Evolutionary conservation across 2,113 vertebrate genomes (phyloP).

Genomic region (Gulo gulo): DNA sequence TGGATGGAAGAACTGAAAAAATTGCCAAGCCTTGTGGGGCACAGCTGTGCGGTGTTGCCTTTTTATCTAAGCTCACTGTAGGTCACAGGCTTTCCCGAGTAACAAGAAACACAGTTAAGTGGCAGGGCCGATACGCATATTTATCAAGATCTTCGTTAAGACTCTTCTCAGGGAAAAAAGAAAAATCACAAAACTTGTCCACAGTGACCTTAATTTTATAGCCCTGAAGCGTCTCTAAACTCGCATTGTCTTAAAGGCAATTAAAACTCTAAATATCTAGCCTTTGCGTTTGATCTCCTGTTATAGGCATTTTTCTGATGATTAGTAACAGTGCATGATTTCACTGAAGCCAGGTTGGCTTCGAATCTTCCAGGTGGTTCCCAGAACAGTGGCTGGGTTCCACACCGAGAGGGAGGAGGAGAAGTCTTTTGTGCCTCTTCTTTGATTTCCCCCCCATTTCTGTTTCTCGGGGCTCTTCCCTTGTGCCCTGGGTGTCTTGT

Average conservation of each 20-base stretch:
- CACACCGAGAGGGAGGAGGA: not conserved
- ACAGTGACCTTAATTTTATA: not conserved
- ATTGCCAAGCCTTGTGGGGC: slow-evolving; percentile 45
- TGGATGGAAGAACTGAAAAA: slow-evolving; percentile 62
- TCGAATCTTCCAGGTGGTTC: slow-evolving; percentile 1
- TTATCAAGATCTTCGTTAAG: slow-evolving; percentile 7
- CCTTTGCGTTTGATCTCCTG: slow-evolving; percentile 2
- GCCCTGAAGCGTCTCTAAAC: not conserved
- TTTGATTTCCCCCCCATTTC: not conserved
- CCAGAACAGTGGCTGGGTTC: not conserved
- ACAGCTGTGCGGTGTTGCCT: slow-evolving; percentile 36
- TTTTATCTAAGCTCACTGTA: slow-evolving; percentile 43
- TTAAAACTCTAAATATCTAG: not conserved
- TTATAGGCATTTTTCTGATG: not conserved
- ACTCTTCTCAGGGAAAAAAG: not conserved
- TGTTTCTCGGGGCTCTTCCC: accelerated
- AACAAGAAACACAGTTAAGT: slow-evolving; percentile 60
- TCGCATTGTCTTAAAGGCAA: not conserved
- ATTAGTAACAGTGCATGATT: not conserved
- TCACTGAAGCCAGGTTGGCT: not conserved
- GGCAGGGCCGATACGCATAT: not conserved
- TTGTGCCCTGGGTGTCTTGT: not conserved
- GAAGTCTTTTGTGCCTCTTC: not conserved
- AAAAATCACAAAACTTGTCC: slow-evolving; percentile 52
- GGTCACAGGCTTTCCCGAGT: slow-evolving; percentile 44